Conservation (phyloP, 2,888 invertebrate species). For the Patella ulyssiponensis region DNA sequence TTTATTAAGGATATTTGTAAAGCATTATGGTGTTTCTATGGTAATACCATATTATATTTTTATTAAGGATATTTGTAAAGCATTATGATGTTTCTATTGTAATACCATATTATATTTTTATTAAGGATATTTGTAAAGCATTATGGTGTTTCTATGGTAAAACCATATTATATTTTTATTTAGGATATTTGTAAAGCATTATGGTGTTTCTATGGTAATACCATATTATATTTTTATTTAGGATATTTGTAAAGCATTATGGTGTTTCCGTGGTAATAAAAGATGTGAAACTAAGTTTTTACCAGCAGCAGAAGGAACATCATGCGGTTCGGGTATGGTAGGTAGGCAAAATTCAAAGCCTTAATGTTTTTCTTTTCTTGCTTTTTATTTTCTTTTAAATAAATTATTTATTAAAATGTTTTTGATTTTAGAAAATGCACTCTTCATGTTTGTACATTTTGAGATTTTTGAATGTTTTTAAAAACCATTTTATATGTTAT, state of each 20-base stretch:
- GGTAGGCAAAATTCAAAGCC: slow-evolving; percentile 30
- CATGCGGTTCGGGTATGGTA: slow-evolving; percentile 65
- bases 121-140: slow-evolving; percentile 59
- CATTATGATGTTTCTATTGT: slow-evolving; percentile 27
- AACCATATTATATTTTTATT: slow-evolving; percentile 26
- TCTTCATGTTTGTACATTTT: no score
- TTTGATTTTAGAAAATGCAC: no score
- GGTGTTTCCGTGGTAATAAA: slow-evolving; percentile 65
- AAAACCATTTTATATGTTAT: no score
- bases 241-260: slow-evolving; percentile 64
- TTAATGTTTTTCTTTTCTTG: background rate
- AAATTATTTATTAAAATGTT: no score
- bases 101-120: slow-evolving; percentile 35
- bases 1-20: slow-evolving; percentile 59
- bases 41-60: slow-evolving; percentile 37
- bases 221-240: slow-evolving; percentile 25
- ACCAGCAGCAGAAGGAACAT: slow-evolving; percentile 67
- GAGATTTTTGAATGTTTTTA: no score
- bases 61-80: slow-evolving; percentile 36
- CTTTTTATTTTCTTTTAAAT: no score
- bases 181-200: slow-evolving; percentile 34
- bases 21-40: slow-evolving; percentile 64
- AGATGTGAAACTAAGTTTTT: slow-evolving; percentile 68
- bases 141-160: slow-evolving; percentile 66
- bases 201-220: background rate